These are phyloP conservation scores for Ochotona princeps DNA, from an alignment of 2,113 vertebrate genomes.

Conservation along the genomic window DNA sequence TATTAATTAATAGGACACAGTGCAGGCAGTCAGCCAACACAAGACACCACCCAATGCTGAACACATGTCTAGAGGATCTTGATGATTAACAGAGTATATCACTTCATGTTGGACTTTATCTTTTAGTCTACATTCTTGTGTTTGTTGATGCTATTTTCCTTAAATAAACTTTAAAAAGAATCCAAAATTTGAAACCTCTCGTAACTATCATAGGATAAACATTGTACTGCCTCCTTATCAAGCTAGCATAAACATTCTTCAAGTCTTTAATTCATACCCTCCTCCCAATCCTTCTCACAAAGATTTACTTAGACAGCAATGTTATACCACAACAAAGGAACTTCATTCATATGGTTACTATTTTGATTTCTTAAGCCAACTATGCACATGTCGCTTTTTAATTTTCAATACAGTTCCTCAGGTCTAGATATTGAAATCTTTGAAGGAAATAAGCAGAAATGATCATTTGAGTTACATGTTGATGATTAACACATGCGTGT, in stretches of 20 bases:
- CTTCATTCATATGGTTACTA: not conserved
- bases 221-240: not conserved
- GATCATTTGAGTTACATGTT: not conserved
- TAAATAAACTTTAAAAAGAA: constrained; percentile 44
- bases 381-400: not conserved
- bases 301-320: not conserved
- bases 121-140: not conserved
- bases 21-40: not conserved
- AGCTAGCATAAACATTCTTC: not conserved
- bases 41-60: fast-evolving
- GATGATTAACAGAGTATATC: not conserved
- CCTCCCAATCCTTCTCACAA: not conserved
- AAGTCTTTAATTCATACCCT: not conserved
- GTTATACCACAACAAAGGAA: not conserved
- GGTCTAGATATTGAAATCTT: constrained; percentile 9
- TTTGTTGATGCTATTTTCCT: not conserved
- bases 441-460: constrained; percentile 6
- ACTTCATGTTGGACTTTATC: not conserved
- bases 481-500: not conserved
- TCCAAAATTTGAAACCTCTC: not conserved
- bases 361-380: not conserved
- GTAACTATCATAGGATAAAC: not conserved
- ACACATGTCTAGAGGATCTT: not conserved
- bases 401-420: not conserved
- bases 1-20: too few species aligned